A percentile compares a stretch with the other conserved stretches of the same genome.
These are phyloP conservation scores for Pachyuromys duprasi DNA, from an alignment of 2,797 vertebrate species.

Conservation along the genomic window DNA sequence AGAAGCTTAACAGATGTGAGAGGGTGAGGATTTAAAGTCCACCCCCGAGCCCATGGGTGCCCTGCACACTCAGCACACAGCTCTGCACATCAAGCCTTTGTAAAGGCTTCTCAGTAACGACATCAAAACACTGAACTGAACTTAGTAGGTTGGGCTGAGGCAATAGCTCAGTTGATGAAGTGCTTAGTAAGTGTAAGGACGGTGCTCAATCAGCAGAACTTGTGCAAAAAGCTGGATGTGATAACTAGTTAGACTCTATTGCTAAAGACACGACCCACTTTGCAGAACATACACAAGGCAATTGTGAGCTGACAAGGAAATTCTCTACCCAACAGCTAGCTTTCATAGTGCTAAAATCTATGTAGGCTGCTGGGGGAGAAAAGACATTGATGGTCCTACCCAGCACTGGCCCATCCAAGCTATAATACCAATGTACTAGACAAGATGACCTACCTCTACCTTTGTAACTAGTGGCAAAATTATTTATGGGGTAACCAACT, in stretches of 20 bases:
- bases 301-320: background rate
- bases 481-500: background rate
- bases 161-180: background rate
- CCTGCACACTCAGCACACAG: background rate
- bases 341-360: background rate
- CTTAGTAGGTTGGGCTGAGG: background rate
- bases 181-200: background rate
- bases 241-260: background rate
- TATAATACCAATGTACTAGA: background rate
- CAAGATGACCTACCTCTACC: background rate
- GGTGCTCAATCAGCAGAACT: background rate
- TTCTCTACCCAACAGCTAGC: background rate
- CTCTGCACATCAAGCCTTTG: background rate
- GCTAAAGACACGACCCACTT: background rate
- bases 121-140: background rate
- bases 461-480: background rate
- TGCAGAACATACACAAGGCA: background rate
- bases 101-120: background rate
- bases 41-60: background rate
- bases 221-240: background rate
- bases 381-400: background rate
- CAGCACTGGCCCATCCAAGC: no score
- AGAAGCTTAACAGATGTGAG: background rate
- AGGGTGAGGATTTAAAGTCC: slow-evolving; percentile 1
- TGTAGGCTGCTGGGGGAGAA: background rate